Evolutionary conservation across 2,888 invertebrate species (phyloP), one percentile per base, ranked within the genome.

Genomic region (Pseudolycoriella hygida): DNA sequence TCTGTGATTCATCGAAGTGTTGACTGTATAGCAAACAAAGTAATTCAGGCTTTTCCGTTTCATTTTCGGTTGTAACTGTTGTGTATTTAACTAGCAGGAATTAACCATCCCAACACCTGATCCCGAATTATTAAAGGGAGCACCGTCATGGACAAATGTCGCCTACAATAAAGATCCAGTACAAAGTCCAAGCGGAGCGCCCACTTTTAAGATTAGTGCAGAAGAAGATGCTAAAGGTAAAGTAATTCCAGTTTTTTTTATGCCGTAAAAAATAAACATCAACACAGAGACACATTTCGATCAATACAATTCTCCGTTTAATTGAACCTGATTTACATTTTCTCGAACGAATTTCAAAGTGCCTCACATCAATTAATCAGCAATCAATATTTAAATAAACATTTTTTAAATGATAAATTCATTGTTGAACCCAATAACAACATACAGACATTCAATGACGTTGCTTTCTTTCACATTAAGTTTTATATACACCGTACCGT

Each of bases 21-120:
- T 50, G 86, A 86, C 61, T 86, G 86, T 62, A 80, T 85, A 54
- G 76, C 77, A 14, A 73, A 72, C n/a, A 74, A 72, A 56, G 73
- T 63, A 50, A 48, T 48, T 19, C 14, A 40, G 15, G 11, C 5
- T n/a, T n/a, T n/a, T n/a, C n/a, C n/a, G n/a, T n/a, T n/a, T n/a
- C n/a, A n/a, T n/a, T n/a, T n/a, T n/a, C n/a, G n/a, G n/a, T n/a
- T n/a, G n/a, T n/a, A n/a, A n/a, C n/a, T n/a, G n/a, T n/a, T n/a
- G n/a, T 42, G 31, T 30, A 48, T 38, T 32, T 43, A 48, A 39
- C 17, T 2, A 43, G 17, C 32, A 43, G 14, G 43, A 17, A 17
- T 17, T 17, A 32, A 32, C n/a, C 15, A 18, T 48, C 46, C 45
- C 31, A 46, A 46, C 44, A 48, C 20, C 31, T 8, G 34, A 45